Evolutionary conservation across 2,113 vertebrate species (phyloP), one percentile per base, ranked within the genome.

Genomic region (Rhynchopsitta pachyrhyncha): DNA sequence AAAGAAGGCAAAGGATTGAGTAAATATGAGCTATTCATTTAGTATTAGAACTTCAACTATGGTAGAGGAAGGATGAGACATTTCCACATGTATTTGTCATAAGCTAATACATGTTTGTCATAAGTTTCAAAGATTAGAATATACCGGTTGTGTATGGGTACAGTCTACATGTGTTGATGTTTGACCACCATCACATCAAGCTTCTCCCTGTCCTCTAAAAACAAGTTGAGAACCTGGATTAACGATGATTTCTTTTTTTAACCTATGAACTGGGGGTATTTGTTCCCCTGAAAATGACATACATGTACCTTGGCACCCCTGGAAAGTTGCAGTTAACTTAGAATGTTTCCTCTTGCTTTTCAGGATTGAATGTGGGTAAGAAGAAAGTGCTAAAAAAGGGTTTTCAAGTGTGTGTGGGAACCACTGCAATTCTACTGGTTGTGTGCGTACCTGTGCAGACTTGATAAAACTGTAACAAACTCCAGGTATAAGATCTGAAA

Each of bases 301-400:
- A 29, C 13, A 16, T 39, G 24, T 68, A 42, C 18, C 12, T 79
- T 33, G 50, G 50, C 23, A 71, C 50, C 18, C 9, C 39, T 77
- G 59, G 25, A 13, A 86, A 64, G 18, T 3, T 55, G 9, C 6
- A 35, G 23, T 49, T 69, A 71, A 59, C 10, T 19, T 53, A 31
- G 35, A 59, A 63, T 23, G 17, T 8, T 59, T 83, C 17, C 20
- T 39, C 14, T 76, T 44, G 17, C 15, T 25, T 20, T 62, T 47
- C 37, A 12, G 35, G n/a, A 50, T 78, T 1, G 1, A 52, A 70
- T 5, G 2, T 16, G 13, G 29, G 1, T 77, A 55, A 42, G 0
- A 6, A 69, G n/a, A 66, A 41, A 3, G 13, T 52, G 39, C 28
- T 85, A 31, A 22, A 55, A 60, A 76, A 10, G 0, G 4, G 8